Evolutionary conservation across 2,888 invertebrate genomes (phyloP).

Genomic region (Teinopalpus imperialis): DNA sequence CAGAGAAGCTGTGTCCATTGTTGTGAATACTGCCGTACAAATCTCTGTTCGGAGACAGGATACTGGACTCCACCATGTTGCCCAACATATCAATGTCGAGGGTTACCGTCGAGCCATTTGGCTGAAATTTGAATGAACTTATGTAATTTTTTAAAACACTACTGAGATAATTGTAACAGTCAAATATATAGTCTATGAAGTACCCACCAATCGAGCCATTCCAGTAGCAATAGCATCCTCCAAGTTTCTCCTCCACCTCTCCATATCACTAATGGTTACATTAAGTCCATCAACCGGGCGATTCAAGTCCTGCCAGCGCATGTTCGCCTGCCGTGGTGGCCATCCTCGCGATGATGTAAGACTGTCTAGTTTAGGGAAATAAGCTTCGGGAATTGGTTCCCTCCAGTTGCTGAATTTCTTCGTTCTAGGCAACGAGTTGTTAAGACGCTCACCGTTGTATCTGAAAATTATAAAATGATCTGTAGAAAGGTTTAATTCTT

Average conservation of each 20-base stretch:
- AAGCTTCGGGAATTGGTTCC: conserved; percentile 88
- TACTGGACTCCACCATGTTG: conserved; percentile 86
- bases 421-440: conserved; percentile 85
- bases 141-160: too few relatives aligned
- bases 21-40: conserved; percentile 89
- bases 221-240: conserved; percentile 89
- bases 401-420: conserved; percentile 85
- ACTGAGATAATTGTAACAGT: too few relatives aligned
- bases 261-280: conserved; percentile 85
- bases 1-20: conserved; percentile 87
- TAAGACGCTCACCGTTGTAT: conserved; percentile 89
- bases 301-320: conserved; percentile 83
- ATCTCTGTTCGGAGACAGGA: conserved; percentile 83
- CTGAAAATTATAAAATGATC: conserved; percentile 54
- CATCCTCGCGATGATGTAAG: conserved; percentile 86
- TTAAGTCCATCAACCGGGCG: conserved; percentile 83
- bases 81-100: conserved; percentile 87
- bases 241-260: conserved; percentile 88
- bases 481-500: neutral
- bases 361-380: conserved; percentile 91
- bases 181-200: too few relatives aligned
- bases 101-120: conserved; percentile 66
- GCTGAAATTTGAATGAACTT: conserved; percentile 47
- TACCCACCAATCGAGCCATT: conserved; percentile 80
- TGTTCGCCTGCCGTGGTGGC: conserved; percentile 85